Percentiles rank a stretch among this genome's conserved stretches.
Conservation (phyloP, 2,888 invertebrate species). For the Caenorhabditis angaria region DNA sequence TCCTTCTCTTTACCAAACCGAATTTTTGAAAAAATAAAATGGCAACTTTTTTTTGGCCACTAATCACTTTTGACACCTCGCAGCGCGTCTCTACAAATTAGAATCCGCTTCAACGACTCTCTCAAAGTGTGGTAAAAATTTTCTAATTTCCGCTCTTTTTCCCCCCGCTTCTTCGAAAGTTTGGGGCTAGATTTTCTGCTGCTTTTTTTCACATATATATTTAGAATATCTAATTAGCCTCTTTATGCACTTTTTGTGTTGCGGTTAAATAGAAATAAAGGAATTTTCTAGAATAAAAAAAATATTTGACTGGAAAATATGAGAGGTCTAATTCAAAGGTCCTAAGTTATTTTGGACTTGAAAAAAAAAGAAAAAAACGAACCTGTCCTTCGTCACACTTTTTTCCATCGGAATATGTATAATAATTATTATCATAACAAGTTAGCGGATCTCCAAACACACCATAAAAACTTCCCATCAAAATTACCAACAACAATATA, state of each 20-base stretch:
- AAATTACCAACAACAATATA: conserved; percentile 6
- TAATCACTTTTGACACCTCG: background rate
- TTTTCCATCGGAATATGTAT: conserved; percentile 36
- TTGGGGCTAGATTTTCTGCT: too few relatives aligned
- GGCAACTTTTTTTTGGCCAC: background rate
- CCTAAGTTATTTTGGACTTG: too few relatives aligned
- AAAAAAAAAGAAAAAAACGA: conserved; percentile 9
- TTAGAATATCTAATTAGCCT: background rate
- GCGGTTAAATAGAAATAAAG: background rate
- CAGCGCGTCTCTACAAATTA: conserved; percentile 1
- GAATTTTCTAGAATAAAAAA: too few relatives aligned
- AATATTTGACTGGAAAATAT: too few relatives aligned
- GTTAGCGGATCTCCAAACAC: conserved; percentile 27
- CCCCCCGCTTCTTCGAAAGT: too few relatives aligned
- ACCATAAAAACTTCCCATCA: background rate
- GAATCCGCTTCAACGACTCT: background rate
- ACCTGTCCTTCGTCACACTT: conserved; percentile 50
- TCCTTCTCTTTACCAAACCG: too few relatives aligned
- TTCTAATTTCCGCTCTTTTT: background rate
- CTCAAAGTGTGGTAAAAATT: background rate
- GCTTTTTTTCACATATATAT: background rate
- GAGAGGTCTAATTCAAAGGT: too few relatives aligned
- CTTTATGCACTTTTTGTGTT: background rate
- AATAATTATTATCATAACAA: conserved; percentile 56
- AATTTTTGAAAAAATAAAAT: background rate